Evolutionary conservation across 2,888 invertebrate genomes (phyloP), one percentile per base, ranked within the genome.

Genomic region (Morpho deidamia): DNA sequence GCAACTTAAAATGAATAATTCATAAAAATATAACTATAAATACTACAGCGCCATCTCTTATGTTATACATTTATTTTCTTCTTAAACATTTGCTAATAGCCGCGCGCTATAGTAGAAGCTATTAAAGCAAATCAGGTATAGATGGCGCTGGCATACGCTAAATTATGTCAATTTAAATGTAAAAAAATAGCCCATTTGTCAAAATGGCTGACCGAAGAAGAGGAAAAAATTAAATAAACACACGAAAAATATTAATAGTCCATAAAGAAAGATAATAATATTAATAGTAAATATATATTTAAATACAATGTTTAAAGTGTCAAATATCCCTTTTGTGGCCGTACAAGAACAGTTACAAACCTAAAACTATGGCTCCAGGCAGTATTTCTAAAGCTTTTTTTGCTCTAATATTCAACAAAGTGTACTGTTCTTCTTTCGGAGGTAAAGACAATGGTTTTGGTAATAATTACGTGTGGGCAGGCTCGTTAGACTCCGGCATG

Each of bases 401-500:
- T 44, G 67, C 70, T 11, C 61, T 81, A 34, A 44, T 86, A 38
- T 74, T 78, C 38, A 68, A 74, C 40, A 74, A 64, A 39, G 81
- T 76, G 1, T 66, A 81, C 11, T 87, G 88, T 64, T 61, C 68
- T 7, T 56, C 64, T 0, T 41, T 55, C 1, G 60, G 57, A 7
- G 81, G 82, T 0, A 74, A 63, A 8, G 87, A 89, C 63, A 83
- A 88, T 53, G 90, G 87, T 2, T 88, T 89, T 59, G 90, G 90
- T 0, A 80, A 74, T 60, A 70, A 70, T 41, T 89, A 86, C 56
- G 72, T 85, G 1, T 90, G 90, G 90, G 87, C 84, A 8, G 79
- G 79, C n/a, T 85, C 86, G 1, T 62, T 90, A 39, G 82, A 87
- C 56, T 84, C 85, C 0, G 90, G 86, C 10, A 51, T 86, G 23